phyloP scores from a whole-genome alignment of 2,888 invertebrate genomes.

The Eupelmus urozonus region DNA sequence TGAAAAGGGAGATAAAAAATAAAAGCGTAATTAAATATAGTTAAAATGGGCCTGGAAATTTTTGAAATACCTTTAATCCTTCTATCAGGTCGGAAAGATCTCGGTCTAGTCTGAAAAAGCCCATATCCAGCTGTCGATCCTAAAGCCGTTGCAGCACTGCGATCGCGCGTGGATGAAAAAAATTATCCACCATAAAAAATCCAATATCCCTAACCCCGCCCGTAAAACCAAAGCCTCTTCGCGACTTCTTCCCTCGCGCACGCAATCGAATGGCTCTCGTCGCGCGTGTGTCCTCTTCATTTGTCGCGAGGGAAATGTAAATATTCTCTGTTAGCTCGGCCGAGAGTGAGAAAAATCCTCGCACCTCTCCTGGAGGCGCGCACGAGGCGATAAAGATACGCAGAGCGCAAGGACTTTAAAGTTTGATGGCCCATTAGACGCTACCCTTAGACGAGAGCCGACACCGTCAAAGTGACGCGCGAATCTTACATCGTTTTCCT shows the following conservation, averaged over 20 bases:
- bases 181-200: background rate
- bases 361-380: conserved; percentile 12
- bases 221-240: no score
- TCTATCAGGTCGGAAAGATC: no score
- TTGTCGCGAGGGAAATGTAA: background rate
- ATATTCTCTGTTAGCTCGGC: background rate
- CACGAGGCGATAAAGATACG: conserved; percentile 47
- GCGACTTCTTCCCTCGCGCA: background rate
- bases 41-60: no score
- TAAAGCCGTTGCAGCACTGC: no score
- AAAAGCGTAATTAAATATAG: no score
- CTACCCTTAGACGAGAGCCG: conserved; percentile 11
- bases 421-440: conserved; percentile 57
- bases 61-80: no score
- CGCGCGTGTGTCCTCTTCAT: background rate
- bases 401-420: conserved; percentile 48
- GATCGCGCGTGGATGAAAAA: no score
- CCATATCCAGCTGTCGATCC: no score
- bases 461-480: conserved; percentile 47
- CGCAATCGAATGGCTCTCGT: background rate
- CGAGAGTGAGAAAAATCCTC: conserved; percentile 19
- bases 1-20: no score
- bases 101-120: no score
- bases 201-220: background rate
- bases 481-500: conserved; percentile 30